phyloP scores from a whole-genome alignment of 2,888 invertebrate species.

The Amblyjoppa fuscipennis region DNA sequence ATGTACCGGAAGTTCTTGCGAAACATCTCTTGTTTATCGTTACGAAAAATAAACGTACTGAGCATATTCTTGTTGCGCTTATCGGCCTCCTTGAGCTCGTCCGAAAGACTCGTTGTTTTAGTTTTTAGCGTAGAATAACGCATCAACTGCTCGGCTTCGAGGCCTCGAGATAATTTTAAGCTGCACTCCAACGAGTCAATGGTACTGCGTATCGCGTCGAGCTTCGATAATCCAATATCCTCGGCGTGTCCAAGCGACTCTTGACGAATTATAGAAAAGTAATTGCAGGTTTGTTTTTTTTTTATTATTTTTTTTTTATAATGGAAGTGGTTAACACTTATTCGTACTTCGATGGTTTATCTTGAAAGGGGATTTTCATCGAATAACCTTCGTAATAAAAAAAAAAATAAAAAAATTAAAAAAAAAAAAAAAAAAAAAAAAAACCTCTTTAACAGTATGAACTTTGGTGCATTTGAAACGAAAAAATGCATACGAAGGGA shows the following conservation, averaged over 20 bases:
- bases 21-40: background rate
- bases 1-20: background rate
- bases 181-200: conserved; percentile 72
- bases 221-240: conserved; percentile 51
- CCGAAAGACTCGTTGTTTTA: conserved; percentile 65
- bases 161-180: conserved; percentile 71
- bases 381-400: background rate
- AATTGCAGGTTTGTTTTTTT: no score
- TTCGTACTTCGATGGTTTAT: conserved; percentile 9
- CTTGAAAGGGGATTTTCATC: conserved; percentile 6
- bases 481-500: background rate
- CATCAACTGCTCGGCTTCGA: conserved; percentile 73
- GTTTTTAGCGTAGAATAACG: conserved; percentile 72
- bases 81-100: conserved; percentile 74
- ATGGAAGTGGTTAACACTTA: background rate
- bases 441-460: background rate
- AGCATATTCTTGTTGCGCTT: conserved; percentile 78
- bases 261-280: background rate
- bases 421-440: background rate
- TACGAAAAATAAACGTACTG: conserved; percentile 68
- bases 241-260: background rate
- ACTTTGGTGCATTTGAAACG: background rate
- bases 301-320: background rate
- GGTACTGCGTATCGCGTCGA: conserved; percentile 63
- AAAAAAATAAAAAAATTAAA: no score